These are phyloP conservation scores for Suillia variegata DNA, from an alignment of 2,888 invertebrate genomes.

Conservation along the genomic window DNA sequence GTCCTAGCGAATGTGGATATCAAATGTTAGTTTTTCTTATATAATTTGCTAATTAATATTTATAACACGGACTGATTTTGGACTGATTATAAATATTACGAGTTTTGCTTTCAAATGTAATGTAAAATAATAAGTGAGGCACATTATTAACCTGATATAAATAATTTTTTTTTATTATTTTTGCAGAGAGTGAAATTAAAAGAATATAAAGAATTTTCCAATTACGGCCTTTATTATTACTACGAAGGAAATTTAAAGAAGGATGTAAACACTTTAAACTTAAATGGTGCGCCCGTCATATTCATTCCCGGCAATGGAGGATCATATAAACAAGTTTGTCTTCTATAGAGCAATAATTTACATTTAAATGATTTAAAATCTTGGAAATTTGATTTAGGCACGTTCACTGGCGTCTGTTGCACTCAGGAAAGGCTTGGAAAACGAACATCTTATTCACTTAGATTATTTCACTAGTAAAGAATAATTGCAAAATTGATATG, in stretches of 20 bases:
- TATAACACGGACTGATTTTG: too few species aligned
- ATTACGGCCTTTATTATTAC: constrained; percentile 87
- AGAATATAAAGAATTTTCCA: constrained; percentile 70
- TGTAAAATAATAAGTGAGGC: too few species aligned
- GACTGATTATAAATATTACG: too few species aligned
- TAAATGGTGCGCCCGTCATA: constrained; percentile 89
- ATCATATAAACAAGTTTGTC: constrained; percentile 86
- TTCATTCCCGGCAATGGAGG: constrained; percentile 96
- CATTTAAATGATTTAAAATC: neutral
- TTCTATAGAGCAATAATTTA: too few species aligned
- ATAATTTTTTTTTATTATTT: neutral
- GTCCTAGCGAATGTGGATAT: too few species aligned
- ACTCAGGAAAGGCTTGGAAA: constrained; percentile 78
- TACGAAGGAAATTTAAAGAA: constrained; percentile 83
- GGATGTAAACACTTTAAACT: constrained; percentile 72
- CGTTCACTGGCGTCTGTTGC: constrained; percentile 93
- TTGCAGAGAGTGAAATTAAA: constrained; percentile 71
- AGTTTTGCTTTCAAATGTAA: too few species aligned
- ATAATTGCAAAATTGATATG: constrained; percentile 20
- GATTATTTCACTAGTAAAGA: constrained; percentile 81
- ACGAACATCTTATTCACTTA: constrained; percentile 76
- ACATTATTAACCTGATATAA: neutral
- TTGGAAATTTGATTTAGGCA: constrained; percentile 46
- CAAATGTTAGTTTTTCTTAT: too few species aligned
- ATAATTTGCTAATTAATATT: too few species aligned